phyloP scores from a whole-genome alignment of 1,140 invertebrate genomes.

The fruit fly (Drosophila melanogaster) region Release_6_plus_ISO1_MT NT_037436.4:16989001-16989500 shows the following conservation, averaged over 20 bases:
- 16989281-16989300: not conserved
- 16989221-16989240: conserved; percentile 61
- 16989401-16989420: no score
- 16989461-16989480: not conserved
- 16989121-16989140: conserved; percentile 13
- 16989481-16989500: not conserved
- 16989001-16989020: conserved; percentile 5
- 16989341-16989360: not conserved
- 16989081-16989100: conserved; percentile 13
- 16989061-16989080: conserved; percentile 18
- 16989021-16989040: conserved; percentile 32
- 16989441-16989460: no score
- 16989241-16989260: conserved; percentile 5
- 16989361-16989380: not conserved
- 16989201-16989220: conserved; percentile 64
- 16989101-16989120: conserved; percentile 38
- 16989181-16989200: conserved; percentile 42
- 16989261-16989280: not conserved
- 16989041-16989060: conserved; percentile 27
- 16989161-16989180: conserved; percentile 17
- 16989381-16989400: no score
- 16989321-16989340: no score
- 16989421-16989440: no score
- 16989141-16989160: conserved; percentile 18
- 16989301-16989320: no score